Percentiles rank a stretch among this genome's conserved stretches.
These are phyloP conservation scores for Gallinago nigripennis DNA, from an alignment of 2,797 vertebrate species.

Conservation along the genomic window DNA sequence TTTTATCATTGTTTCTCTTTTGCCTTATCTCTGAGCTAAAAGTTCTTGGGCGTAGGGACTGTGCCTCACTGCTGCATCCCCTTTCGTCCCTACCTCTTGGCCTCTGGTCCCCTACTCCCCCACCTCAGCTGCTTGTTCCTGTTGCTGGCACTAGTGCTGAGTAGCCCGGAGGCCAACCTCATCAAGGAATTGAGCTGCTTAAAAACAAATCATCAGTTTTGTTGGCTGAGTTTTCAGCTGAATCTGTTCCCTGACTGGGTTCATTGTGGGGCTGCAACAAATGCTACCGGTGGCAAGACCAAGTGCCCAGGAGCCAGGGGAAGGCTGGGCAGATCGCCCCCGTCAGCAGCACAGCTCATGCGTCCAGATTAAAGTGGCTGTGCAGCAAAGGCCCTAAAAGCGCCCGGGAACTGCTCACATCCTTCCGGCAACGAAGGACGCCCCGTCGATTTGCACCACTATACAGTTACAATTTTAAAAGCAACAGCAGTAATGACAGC, in stretches of 20 bases:
- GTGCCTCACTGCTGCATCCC: neutral
- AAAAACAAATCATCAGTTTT: neutral
- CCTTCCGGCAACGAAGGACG: neutral
- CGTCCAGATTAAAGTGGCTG: neutral
- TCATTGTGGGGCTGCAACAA: neutral
- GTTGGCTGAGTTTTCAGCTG: neutral
- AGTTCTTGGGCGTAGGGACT: neutral
- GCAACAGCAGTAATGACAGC: neutral
- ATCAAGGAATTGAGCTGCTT: rapidly evolving
- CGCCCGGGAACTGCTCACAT: neutral
- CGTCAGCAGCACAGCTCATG: neutral
- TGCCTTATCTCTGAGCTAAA: neutral
- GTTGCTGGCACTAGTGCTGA: neutral
- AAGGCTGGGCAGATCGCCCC: neutral
- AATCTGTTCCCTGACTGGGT: neutral
- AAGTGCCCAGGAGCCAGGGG: neutral
- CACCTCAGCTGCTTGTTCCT: neutral
- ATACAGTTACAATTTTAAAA: neutral
- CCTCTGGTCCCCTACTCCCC: neutral
- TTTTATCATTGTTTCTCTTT: neutral
- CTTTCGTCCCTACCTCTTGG: neutral
- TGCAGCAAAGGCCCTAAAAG: neutral
- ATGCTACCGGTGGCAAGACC: neutral
- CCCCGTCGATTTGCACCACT: rapidly evolving
- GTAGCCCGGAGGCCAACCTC: neutral